Base-by-base conservation (phyloP, 1,140 invertebrate species). In the Antheraea pernyi region DNA sequence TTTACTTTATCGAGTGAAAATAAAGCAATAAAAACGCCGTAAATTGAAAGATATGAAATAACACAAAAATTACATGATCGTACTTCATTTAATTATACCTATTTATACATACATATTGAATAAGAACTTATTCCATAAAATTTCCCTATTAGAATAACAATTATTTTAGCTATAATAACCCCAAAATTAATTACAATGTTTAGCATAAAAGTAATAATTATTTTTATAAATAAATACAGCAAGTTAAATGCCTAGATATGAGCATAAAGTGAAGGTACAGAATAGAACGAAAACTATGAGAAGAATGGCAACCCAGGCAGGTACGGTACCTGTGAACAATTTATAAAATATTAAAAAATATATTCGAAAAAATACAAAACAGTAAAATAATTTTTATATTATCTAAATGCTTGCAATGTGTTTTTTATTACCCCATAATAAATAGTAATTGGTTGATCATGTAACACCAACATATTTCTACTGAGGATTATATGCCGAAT, bases 211-310 rank as follows among this genome's bases (percentile, higher is more conserved):
- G 73, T 73, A 76, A 42, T 70, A 67, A 78, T 42, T 70, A 39
- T 63, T 58, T 69, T 67, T 71, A 71, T 69, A 70, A 76, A 76
- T 74, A 72, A 70, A 72, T 74, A 76, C 69, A 76, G 65, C 59
- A 30, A 71, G 86, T 96, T 95, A 97, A 92, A 97, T 95, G 75
- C 95, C 96, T 78, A 97, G 79, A 86, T 96, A 97, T 81, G 96
- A 97, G 91, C 96, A 97, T 69, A 96, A 82, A 69, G 95, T 93
- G 91, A 97, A 97, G 67, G 96, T 96, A 76, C 95, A 93, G 80
- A 96, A 95, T 70, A 97, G 92, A 72, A 95, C 95, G 65, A 96
- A 82, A 60, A 97, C 88, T 65, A 97, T 95, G 42, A 97, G 93
- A 71, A 95, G 75, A 62, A 96, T 94, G 68, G 96, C 96, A 46